These are phyloP conservation scores for Nesometra sesokonis DNA, from an alignment of 35 echinoderm and acorn worm species.

Conservation along the genomic window DNA sequence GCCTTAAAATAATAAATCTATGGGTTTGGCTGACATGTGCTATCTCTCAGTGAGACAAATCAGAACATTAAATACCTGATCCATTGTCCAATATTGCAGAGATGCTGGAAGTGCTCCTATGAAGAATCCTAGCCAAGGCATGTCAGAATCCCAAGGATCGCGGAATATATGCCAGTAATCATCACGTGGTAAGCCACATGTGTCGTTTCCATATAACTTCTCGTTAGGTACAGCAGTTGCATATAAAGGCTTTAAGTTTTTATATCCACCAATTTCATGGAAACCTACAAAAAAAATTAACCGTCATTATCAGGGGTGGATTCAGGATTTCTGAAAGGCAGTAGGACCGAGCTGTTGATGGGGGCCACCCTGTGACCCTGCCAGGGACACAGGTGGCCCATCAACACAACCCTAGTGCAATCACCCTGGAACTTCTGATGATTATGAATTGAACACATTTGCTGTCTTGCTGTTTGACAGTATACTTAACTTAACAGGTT, in stretches of 20 bases:
- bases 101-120: neutral
- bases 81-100: neutral
- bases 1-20: no score
- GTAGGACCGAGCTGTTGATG: no score
- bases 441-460: no score
- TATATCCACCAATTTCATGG: neutral
- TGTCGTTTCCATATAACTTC: neutral
- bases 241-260: neutral
- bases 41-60: neutral
- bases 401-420: no score
- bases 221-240: neutral
- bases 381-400: no score
- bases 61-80: neutral
- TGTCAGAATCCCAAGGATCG: neutral
- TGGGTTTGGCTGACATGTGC: no score
- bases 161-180: constrained; percentile 2
- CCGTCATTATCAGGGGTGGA: no score
- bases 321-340: no score
- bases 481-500: no score
- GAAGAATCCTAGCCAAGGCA: constrained; percentile 2
- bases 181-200: constrained; percentile 4
- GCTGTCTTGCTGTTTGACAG: no score
- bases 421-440: no score
- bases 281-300: constrained; percentile 2
- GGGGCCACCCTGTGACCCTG: no score